Evolutionary conservation across 2,797 vertebrate species (phyloP), one percentile per base, ranked within the genome.

Genomic region (Tragopan temminckii): DNA sequence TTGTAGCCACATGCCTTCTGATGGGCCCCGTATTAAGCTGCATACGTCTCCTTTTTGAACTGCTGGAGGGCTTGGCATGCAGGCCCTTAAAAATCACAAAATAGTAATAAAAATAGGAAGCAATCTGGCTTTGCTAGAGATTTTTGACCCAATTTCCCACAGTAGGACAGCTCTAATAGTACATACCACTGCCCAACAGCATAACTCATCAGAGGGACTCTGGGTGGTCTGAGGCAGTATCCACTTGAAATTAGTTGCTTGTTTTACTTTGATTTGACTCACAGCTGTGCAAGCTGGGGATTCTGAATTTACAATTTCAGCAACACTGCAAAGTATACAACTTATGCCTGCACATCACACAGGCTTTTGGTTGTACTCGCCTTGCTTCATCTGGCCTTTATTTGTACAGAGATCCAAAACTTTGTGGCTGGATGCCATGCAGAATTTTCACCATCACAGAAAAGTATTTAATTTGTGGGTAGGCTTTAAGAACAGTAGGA

Each of bases 241-340:
- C 83, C 38, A 31, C 48, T 71, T 58, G 61, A 68, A 80, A 93
- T 90, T 91, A 75, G 16, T 50, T 27, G 6, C 70, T 61, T 50
- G 7, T 82, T 96, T 90, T 42, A 9, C 70, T 79, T 81, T 68
- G 53, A 90, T 90, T 84, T 84, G 90, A 38, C 43, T 69, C 63
- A 31, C 67, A 86, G 72, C 80, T 86, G 70, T 69, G 70, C 67
- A 13, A 94, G 64, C 52, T 6, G 7, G 61, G 35, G 25, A 25
- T 35, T 79, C 74, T 45, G 88, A 63, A 76, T 92, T 42, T 85
- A 36, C 82, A 69, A 17, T 91, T 91, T 91, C 59, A 14, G 55
- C 50, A 3, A 36, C 48, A 11, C 29, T 58, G 53, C 50, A 59
- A 72, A 69, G 33, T 6, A 24, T 40, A n/a, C 4, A 1, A 27